phyloP scores from a whole-genome alignment of 2,113 vertebrate genomes.

The Syngnathus floridae region DNA sequence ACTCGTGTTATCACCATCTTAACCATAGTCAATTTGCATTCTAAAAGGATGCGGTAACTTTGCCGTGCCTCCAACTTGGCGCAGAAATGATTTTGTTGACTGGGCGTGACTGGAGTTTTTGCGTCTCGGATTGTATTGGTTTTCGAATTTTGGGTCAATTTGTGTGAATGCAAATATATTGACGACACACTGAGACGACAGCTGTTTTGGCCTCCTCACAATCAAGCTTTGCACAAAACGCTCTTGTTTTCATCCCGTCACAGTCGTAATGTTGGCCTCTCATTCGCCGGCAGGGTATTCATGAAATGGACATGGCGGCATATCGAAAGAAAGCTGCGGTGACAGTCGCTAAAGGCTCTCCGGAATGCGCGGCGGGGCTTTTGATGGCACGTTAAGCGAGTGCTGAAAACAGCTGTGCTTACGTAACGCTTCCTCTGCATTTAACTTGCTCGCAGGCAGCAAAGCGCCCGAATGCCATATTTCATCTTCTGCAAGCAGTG shows the following conservation, averaged over 20 bases:
- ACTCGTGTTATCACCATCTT: no score
- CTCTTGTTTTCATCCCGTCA: neutral
- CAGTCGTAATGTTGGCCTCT: conserved; percentile 20
- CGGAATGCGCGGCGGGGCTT: conserved; percentile 21
- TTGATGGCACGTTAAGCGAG: conserved; percentile 44
- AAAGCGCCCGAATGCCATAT: conserved; percentile 34
- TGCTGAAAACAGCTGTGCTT: conserved; percentile 59
- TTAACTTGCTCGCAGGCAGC: conserved; percentile 34
- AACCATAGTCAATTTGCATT: no score
- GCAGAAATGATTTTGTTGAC: no score
- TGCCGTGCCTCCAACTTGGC: no score
- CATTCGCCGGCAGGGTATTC: conserved; percentile 23
- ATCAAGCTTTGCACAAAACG: neutral
- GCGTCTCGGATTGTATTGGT: no score
- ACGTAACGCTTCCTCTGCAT: conserved; percentile 46
- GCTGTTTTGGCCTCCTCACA: neutral
- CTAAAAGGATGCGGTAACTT: no score
- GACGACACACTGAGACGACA: neutral
- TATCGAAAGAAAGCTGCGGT: conserved; percentile 29
- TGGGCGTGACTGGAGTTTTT: no score
- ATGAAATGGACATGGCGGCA: conserved; percentile 25
- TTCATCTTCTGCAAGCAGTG: conserved; percentile 19
- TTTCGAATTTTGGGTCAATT: no score
- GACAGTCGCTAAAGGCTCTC: conserved; percentile 36
- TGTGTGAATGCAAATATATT: neutral